Percentiles rank a stretch among this genome's conserved stretches.
These are phyloP conservation scores for Chinchilla lanigera DNA, from an alignment of 2,113 vertebrate species.

Conservation along the genomic window DNA sequence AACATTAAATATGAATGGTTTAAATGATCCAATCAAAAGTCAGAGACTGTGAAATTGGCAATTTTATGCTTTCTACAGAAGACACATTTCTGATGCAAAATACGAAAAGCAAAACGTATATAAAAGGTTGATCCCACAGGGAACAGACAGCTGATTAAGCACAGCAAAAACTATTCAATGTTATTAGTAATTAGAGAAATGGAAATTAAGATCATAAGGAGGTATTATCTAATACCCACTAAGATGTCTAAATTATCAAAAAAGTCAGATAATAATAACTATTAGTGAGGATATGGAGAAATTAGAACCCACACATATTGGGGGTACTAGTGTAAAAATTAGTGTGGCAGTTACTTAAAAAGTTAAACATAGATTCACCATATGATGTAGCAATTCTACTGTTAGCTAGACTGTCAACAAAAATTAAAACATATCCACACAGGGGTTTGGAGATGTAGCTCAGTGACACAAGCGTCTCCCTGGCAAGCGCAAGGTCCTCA, in stretches of 20 bases:
- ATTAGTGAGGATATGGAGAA: neutral
- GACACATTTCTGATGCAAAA: neutral
- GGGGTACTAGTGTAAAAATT: neutral
- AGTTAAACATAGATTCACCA: neutral
- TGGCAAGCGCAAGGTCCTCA: no score
- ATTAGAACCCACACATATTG: neutral
- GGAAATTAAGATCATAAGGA: neutral
- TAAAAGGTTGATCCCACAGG: neutral
- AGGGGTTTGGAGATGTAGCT: no score
- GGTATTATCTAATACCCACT: neutral
- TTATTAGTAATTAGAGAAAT: conserved; percentile 3
- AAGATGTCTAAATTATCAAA: neutral
- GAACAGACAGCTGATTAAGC: neutral
- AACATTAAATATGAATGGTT: neutral
- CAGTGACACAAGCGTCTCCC: no score
- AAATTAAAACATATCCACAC: neutral
- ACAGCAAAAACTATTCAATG: neutral
- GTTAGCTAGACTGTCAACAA: neutral
- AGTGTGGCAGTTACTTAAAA: neutral
- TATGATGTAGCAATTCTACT: neutral
- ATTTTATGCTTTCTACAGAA: neutral
- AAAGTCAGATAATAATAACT: neutral
- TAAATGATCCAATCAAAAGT: neutral
- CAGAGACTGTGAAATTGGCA: neutral
- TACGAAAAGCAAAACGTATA: neutral